These are phyloP conservation scores for Laterallus jamaicensis DNA, from an alignment of 2,113 vertebrate genomes.

Conservation along the genomic window DNA sequence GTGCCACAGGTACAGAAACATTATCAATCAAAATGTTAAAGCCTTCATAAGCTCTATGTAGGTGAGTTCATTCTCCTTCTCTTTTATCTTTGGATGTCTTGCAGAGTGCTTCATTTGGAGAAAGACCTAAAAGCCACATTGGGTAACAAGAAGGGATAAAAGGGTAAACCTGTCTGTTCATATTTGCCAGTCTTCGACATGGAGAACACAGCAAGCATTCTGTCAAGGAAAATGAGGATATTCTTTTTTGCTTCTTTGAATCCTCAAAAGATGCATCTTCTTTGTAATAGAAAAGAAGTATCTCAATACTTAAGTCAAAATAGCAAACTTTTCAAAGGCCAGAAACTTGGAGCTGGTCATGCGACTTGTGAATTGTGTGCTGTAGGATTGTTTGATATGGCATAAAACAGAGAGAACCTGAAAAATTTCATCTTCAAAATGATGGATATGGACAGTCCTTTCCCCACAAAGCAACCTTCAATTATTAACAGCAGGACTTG, in stretches of 20 bases:
- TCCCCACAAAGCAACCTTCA: constrained; percentile 35
- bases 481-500: constrained; percentile 54
- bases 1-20: constrained; percentile 27
- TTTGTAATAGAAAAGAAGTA: constrained; percentile 70
- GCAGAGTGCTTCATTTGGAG: constrained; percentile 66
- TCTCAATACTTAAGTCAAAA: constrained; percentile 76
- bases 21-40: constrained; percentile 67
- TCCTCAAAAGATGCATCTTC: constrained; percentile 73
- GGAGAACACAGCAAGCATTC: constrained; percentile 69
- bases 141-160: constrained; percentile 74
- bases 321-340: constrained; percentile 75
- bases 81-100: constrained; percentile 69
- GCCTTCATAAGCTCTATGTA: constrained; percentile 35
- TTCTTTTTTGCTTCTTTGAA: constrained; percentile 73
- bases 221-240: constrained; percentile 76
- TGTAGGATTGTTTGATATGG: constrained; percentile 56
- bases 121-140: constrained; percentile 70
- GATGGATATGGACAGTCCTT: constrained; percentile 14
- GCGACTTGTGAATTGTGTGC: constrained; percentile 4
- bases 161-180: constrained; percentile 67
- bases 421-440: constrained; percentile 45
- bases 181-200: constrained; percentile 67
- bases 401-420: constrained; percentile 21
- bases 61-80: constrained; percentile 41
- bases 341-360: constrained; percentile 56